Evolutionary conservation across 2,888 invertebrate genomes (phyloP), one percentile per base, ranked within the genome.

Genomic region (Caenorhabditis imperialis): DNA sequence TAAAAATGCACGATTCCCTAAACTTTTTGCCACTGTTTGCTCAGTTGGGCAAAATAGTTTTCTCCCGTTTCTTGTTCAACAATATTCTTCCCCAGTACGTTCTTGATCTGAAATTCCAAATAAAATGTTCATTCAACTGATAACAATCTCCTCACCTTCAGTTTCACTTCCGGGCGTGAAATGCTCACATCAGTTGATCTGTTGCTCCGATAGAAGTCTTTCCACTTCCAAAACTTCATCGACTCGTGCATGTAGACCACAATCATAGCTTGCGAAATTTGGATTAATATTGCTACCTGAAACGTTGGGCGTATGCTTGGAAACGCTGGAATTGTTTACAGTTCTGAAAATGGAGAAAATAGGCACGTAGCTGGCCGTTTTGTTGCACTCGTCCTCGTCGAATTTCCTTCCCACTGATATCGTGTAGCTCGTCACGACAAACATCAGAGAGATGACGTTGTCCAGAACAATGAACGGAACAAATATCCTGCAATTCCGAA

Each of bases 381-480:
- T 54, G 50, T 54, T 53, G 35, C 73, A 74, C 14, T 50, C 73
- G 18, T 60, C 45, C 25, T 67, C 65, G 35, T 67, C 47, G 30
- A 75, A 75, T 18, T 45, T 63, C 23, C 69, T 45, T 1, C 25
- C 62, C 4, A 75, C 51, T 6, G 47, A 51, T 7, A 69, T 60
- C 2, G 60, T 53, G 42, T 60, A 51, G 22, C 53, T 69, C 1
- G 74, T 69, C 33, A 75, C n/a, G 1, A 69, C 62, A 38, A 69
- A 69, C 69, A 75, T 69, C 18, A 75, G 20, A 2, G 62, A 62
- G 3, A 75, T 75, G 1, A 54, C 30, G 27, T 62, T 69, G 48
- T 75, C 74, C 2, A 75, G 40, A 2, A 75, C 57, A 30, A 75
- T 62, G 22, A 75, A 69, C 5, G 74, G 74, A 6, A 75, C 69